Percentiles rank a stretch among this genome's conserved stretches.
Evolutionary conservation across 2,113 vertebrate species (phyloP).

Genomic region (Proterorhinus semilunaris): DNA sequence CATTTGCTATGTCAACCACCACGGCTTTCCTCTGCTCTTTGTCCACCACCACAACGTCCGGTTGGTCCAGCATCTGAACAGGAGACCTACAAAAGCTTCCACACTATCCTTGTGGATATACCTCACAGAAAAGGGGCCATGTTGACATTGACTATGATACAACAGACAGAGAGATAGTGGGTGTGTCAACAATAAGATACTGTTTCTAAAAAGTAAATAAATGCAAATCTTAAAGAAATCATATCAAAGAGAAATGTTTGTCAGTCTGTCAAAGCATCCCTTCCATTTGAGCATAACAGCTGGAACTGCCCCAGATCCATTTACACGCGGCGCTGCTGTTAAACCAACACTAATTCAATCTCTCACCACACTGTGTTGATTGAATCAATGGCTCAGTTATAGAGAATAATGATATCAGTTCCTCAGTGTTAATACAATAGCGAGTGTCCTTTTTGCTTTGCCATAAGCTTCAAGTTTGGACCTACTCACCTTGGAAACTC

Average conservation of each 20-base stretch:
- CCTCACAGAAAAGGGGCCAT: background rate
- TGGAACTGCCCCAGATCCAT: constrained; percentile 13
- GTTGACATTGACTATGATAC: background rate
- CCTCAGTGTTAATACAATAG: constrained; percentile 26
- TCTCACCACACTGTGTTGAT: constrained; percentile 33
- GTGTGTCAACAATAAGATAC: background rate
- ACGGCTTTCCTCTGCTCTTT: too few species aligned
- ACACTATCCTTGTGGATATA: background rate
- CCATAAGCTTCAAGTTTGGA: background rate
- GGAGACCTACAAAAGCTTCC: background rate
- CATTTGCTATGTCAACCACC: too few species aligned
- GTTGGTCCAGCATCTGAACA: background rate
- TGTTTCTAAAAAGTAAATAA: background rate
- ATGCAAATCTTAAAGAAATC: background rate
- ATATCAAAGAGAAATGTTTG: background rate
- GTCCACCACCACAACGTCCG: too few species aligned
- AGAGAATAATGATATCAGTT: constrained; percentile 41
- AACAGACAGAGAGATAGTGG: too few species aligned
- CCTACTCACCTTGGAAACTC: too few species aligned
- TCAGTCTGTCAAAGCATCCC: background rate
- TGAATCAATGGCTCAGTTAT: constrained; percentile 36
- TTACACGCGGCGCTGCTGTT: constrained; percentile 27
- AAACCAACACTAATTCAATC: constrained; percentile 43
- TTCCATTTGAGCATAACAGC: constrained; percentile 12
- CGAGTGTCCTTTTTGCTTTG: background rate